A percentile compares a stretch with the other conserved stretches of the same genome.
Conservation (phyloP, 2,797 vertebrate species). For the Parauchenoglanis punctatus region DNA sequence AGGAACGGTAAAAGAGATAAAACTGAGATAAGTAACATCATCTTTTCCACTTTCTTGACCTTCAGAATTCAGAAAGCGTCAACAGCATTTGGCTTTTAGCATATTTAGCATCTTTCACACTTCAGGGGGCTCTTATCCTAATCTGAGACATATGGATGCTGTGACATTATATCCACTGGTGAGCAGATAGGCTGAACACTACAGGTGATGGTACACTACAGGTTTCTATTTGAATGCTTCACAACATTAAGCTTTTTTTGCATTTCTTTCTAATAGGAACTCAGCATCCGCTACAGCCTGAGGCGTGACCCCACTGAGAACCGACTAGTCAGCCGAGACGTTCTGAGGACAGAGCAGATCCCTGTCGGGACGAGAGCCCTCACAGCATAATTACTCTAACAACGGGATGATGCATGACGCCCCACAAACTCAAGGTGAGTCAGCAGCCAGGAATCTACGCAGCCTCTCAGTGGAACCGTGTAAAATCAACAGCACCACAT, state of each 20-base stretch:
- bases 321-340: constrained; percentile 3
- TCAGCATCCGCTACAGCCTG: constrained; percentile 23
- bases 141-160: constrained; percentile 21
- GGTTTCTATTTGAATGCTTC: constrained; percentile 27
- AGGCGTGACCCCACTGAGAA: constrained; percentile 39
- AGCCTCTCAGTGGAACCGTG: constrained; percentile 19
- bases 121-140: constrained; percentile 1
- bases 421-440: constrained; percentile 69
- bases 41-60: not conserved
- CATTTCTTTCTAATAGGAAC: constrained; percentile 33
- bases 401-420: constrained; percentile 67
- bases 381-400: constrained; percentile 66
- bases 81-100: not conserved
- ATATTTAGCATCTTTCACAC: constrained; percentile 6
- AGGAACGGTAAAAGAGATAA: not conserved
- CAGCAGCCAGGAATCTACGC: constrained; percentile 65
- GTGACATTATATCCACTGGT: not conserved
- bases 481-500: constrained; percentile 40
- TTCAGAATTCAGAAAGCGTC: not conserved
- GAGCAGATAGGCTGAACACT: constrained; percentile 12
- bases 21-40: not conserved
- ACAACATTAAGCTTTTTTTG: constrained; percentile 7
- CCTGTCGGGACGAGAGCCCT: constrained; percentile 32
- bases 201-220: constrained; percentile 11
- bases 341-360: constrained; percentile 4